phyloP scores from a whole-genome alignment of 1,140 invertebrate species.

The Scaptodrosophila lebanonensis region DNA sequence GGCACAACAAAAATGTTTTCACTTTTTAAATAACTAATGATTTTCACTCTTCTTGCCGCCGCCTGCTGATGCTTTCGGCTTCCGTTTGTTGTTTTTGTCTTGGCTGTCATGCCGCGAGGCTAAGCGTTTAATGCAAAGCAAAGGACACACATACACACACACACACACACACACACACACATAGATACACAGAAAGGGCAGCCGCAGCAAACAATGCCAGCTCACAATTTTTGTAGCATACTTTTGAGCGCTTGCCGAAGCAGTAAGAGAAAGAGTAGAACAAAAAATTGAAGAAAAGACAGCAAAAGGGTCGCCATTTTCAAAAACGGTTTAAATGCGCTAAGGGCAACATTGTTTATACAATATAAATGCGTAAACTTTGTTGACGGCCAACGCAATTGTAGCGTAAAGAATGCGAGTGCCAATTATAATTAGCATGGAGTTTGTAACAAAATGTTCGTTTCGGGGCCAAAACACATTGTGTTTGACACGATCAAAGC shows the following conservation, averaged over 20 bases:
- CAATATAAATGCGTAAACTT: conserved; percentile 72
- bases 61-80: conserved; percentile 19
- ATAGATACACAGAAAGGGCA: background rate
- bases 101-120: conserved; percentile 49
- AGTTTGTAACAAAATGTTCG: conserved; percentile 5
- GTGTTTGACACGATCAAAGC: too few species aligned
- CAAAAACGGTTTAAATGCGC: conserved; percentile 37
- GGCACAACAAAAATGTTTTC: conserved; percentile 46
- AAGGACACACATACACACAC: too few species aligned
- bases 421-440: conserved; percentile 43
- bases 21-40: conserved; percentile 67
- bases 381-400: conserved; percentile 19
- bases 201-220: too few species aligned
- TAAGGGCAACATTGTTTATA: conserved; percentile 59
- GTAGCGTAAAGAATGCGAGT: conserved; percentile 1
- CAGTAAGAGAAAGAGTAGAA: conserved; percentile 2
- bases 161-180: background rate
- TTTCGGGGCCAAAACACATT: too few species aligned
- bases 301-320: conserved; percentile 3
- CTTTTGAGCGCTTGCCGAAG: conserved; percentile 20
- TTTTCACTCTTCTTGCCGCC: conserved; percentile 26
- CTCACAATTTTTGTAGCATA: conserved; percentile 36
- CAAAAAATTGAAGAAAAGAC: background rate
- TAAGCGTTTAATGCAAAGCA: conserved; percentile 51
- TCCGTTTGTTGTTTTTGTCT: conserved; percentile 40